Percentiles rank a stretch among this genome's conserved stretches.
Conservation (phyloP, 2,113 vertebrate species). For the Meleagris gallopavo region DNA sequence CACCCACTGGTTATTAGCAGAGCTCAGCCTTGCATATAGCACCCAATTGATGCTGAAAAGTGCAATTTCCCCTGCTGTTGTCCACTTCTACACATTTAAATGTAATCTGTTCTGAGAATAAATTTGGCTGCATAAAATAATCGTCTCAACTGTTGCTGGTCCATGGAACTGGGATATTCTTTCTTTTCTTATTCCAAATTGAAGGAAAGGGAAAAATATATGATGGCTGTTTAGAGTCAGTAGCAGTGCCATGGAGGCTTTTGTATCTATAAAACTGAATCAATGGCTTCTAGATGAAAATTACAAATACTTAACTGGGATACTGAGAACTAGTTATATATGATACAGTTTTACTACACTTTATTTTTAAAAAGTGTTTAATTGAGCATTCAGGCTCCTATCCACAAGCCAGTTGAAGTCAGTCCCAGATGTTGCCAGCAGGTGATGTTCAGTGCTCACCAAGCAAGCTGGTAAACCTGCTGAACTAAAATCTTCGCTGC, state of each 20-base stretch:
- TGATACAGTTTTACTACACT: neutral
- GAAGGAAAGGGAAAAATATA: neutral
- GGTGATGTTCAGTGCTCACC: neutral
- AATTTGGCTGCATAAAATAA: slow-evolving; percentile 80
- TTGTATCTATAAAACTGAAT: neutral
- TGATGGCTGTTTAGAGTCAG: neutral
- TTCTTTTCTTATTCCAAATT: neutral
- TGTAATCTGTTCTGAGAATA: slow-evolving; percentile 96
- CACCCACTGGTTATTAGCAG: neutral
- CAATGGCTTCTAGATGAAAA: neutral
- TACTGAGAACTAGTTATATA: neutral
- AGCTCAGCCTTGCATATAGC: slow-evolving; percentile 10
- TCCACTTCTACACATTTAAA: slow-evolving; percentile 86
- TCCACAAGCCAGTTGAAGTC: neutral
- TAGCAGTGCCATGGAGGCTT: neutral
- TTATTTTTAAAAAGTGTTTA: neutral
- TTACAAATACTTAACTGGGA: neutral
- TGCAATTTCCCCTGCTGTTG: slow-evolving; percentile 73
- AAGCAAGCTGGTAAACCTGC: neutral
- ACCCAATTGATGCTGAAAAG: slow-evolving; percentile 13
- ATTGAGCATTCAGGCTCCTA: neutral
- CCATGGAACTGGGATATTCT: neutral
- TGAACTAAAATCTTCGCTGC: neutral
- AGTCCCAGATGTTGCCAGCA: neutral
- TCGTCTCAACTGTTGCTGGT: slow-evolving; percentile 70